Evolutionary conservation across 2,113 vertebrate species (phyloP).

Genomic region (Aplodontia rufa): DNA sequence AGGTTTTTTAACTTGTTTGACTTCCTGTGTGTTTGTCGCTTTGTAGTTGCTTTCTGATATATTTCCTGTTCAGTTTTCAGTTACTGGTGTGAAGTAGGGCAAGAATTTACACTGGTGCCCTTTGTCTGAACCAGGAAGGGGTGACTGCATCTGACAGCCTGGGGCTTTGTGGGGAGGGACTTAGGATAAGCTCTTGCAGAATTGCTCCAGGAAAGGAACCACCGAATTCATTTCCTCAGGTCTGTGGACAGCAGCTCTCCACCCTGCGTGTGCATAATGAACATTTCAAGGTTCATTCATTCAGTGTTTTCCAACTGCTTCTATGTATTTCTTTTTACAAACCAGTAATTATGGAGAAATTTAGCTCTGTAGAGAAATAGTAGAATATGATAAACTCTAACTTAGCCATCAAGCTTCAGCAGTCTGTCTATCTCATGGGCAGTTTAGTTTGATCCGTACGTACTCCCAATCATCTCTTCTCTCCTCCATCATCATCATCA

Average conservation of each 20-base stretch:
- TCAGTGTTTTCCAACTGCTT: background rate
- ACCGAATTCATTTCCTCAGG: background rate
- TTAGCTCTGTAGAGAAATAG: background rate
- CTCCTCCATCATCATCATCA: too few relatives aligned
- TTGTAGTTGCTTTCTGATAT: slow-evolving; percentile 38
- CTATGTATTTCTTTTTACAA: background rate
- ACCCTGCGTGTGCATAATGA: background rate
- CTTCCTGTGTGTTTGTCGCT: background rate
- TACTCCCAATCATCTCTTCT: background rate
- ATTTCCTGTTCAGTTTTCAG: slow-evolving; percentile 62
- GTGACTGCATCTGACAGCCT: background rate
- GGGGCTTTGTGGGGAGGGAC: background rate
- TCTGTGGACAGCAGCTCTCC: background rate
- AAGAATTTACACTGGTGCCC: slow-evolving; percentile 7
- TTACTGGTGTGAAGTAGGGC: slow-evolving; percentile 3
- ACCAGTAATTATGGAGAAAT: background rate
- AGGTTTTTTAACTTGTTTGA: background rate
- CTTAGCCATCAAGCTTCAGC: background rate
- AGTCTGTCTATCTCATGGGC: background rate
- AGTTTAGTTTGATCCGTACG: background rate
- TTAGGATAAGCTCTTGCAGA: background rate
- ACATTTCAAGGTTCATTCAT: background rate
- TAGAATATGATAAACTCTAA: background rate
- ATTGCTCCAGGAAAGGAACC: background rate
- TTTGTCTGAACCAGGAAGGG: slow-evolving; percentile 65